Evolutionary conservation across 2,113 vertebrate genomes (phyloP).

Genomic region (Pelvicachromis taeniatus): DNA sequence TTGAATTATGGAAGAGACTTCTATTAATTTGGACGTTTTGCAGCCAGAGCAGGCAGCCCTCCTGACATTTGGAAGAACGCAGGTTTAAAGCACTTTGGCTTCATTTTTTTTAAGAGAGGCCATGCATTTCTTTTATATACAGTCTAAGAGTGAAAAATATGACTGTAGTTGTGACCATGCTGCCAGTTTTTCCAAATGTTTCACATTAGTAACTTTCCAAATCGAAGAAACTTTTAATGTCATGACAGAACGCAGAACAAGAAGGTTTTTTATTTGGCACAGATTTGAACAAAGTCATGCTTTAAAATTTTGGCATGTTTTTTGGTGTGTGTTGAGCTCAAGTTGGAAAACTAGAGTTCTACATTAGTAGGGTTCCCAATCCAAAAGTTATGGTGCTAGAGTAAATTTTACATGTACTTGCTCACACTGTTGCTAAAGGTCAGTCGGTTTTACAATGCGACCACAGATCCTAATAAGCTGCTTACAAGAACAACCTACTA

Average conservation of each 20-base stretch:
- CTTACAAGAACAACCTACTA: background rate
- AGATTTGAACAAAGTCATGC: background rate
- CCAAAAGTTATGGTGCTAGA: background rate
- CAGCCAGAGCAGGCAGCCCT: background rate
- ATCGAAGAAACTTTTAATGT: background rate
- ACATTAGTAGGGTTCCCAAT: background rate
- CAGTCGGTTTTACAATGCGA: background rate
- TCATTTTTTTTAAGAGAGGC: background rate
- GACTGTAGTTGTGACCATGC: background rate
- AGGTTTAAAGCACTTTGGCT: background rate
- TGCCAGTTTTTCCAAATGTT: background rate
- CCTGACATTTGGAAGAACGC: background rate
- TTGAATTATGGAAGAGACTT: background rate
- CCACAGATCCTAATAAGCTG: background rate
- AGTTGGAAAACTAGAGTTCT: background rate
- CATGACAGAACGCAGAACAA: background rate
- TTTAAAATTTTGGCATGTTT: background rate
- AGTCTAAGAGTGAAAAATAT: background rate
- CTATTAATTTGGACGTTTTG: background rate
- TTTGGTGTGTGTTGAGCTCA: background rate
- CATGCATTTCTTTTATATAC: background rate
- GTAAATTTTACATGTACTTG: background rate
- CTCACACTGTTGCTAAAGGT: background rate
- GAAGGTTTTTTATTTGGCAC: background rate
- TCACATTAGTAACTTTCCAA: background rate